phyloP scores from a whole-genome alignment of 1,140 invertebrate genomes.

The Zophobas morio region DNA sequence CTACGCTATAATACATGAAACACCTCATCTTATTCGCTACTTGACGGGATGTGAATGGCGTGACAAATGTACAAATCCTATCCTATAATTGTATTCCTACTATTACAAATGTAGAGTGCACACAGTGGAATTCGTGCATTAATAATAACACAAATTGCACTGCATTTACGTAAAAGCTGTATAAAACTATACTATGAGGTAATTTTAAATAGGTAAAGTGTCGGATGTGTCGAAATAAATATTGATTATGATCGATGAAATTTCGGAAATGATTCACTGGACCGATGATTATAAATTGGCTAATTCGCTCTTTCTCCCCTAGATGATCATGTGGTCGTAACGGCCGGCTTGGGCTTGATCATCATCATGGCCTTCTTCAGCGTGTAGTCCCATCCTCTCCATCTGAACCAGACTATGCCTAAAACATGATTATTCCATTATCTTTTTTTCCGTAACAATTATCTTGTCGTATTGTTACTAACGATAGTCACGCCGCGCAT shows the following conservation, averaged over 20 bases:
- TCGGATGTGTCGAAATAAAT: constrained; percentile 47
- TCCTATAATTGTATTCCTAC: background rate
- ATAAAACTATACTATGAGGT: constrained; percentile 44
- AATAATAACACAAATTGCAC: background rate
- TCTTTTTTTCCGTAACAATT: background rate
- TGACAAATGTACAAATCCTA: constrained; percentile 16
- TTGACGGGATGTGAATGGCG: background rate
- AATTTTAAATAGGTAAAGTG: constrained; percentile 40
- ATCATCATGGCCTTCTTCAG: constrained; percentile 91
- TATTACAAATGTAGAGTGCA: background rate
- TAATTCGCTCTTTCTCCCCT: background rate
- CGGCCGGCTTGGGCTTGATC: constrained; percentile 85
- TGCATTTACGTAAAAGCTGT: background rate
- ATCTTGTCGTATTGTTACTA: constrained; percentile 14
- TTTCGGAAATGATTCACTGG: constrained; percentile 29
- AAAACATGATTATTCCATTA: constrained; percentile 50
- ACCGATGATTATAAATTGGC: constrained; percentile 61
- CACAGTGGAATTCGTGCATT: background rate
- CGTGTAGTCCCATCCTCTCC: constrained; percentile 95
- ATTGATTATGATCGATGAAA: constrained; percentile 37
- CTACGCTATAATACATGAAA: constrained; percentile 7
- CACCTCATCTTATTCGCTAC: background rate
- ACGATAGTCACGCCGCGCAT: constrained; percentile 13
- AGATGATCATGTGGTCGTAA: constrained; percentile 56
- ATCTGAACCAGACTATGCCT: constrained; percentile 95